Percentiles rank a stretch among this genome's conserved stretches.
Conservation (phyloP, 2,797 vertebrate genomes). For the Lates japonicus region DNA sequence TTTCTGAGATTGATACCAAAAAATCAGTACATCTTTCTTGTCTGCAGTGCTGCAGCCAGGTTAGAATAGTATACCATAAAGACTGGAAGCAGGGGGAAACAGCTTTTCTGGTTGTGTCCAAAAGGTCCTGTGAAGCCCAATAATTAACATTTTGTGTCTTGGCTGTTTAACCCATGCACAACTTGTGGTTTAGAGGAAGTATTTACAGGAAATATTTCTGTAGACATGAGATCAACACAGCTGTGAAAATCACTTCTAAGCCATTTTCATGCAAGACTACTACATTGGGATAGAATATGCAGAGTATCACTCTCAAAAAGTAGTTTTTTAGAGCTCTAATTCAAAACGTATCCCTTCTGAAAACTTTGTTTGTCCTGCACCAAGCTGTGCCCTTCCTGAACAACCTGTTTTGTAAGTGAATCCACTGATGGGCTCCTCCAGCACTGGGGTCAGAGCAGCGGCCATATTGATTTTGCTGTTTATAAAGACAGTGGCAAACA, state of each 20-base stretch:
- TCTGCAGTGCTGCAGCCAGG: background rate
- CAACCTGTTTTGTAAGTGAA: conserved; percentile 56
- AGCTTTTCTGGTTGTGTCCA: background rate
- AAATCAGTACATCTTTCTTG: background rate
- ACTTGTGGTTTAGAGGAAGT: background rate
- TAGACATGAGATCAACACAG: background rate
- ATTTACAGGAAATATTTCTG: background rate
- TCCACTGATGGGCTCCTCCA: conserved; percentile 53
- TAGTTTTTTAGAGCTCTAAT: background rate
- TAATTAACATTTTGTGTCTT: background rate
- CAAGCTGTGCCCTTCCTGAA: conserved; percentile 21
- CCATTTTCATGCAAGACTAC: background rate
- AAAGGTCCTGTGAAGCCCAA: background rate
- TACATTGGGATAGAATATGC: background rate
- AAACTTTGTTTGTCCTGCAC: conserved; percentile 27
- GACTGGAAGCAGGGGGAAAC: background rate
- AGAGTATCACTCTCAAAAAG: background rate
- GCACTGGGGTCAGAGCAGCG: conserved; percentile 58
- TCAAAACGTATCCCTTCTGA: background rate
- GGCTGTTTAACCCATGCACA: background rate
- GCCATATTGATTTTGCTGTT: conserved; percentile 76
- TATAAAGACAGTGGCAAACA: conserved; percentile 72
- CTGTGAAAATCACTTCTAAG: background rate
- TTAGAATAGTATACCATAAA: background rate
- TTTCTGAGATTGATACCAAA: too few relatives aligned